phyloP scores from a whole-genome alignment of 2,113 vertebrate species.

The Probosciger aterrimus region DNA sequence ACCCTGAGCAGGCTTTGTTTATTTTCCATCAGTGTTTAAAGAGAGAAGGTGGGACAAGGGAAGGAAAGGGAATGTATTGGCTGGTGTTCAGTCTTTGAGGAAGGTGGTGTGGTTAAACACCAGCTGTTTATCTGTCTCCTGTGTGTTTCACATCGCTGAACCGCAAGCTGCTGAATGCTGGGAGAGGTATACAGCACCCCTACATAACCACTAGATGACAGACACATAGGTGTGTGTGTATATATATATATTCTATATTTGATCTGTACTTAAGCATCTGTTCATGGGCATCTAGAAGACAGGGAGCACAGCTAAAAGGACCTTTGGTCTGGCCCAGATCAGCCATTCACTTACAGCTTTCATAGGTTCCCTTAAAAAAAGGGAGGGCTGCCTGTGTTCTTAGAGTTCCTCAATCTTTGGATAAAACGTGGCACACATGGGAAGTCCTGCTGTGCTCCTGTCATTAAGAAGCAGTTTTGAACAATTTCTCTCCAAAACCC shows the following conservation, averaged over 20 bases:
- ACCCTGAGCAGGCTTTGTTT: background rate
- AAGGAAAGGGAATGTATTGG: background rate
- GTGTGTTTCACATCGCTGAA: accelerated
- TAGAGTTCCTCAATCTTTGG: background rate
- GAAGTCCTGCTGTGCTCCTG: background rate
- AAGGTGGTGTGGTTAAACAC: background rate
- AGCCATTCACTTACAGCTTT: background rate
- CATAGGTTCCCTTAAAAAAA: background rate
- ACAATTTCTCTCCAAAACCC: background rate
- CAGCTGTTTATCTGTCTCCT: background rate
- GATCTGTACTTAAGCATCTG: background rate
- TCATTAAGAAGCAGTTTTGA: background rate
- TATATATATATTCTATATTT: background rate
- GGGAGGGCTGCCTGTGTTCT: accelerated
- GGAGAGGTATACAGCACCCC: background rate
- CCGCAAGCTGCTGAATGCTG: background rate
- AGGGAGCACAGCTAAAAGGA: background rate
- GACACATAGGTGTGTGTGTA: no score
- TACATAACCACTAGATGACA: background rate
- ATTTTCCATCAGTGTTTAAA: background rate
- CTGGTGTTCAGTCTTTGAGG: background rate
- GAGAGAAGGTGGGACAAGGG: background rate
- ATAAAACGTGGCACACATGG: accelerated
- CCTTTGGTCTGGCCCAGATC: background rate
- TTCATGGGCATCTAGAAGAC: background rate